Conservation (phyloP, 2,888 invertebrate species). For the Cantharis lateralis region DNA sequence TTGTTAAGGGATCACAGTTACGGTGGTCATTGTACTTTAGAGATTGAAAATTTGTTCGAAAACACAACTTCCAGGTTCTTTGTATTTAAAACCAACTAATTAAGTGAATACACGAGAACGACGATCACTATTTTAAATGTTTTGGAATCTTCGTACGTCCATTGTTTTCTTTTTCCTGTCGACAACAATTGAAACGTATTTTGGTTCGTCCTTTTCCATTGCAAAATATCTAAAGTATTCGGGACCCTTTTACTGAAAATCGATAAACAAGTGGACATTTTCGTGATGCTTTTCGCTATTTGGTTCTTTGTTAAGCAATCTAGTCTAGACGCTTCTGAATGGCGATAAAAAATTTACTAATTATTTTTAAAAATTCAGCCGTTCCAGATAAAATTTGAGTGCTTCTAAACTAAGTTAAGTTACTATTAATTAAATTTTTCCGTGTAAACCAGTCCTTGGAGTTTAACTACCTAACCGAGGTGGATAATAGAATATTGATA, state of each 20-base stretch:
- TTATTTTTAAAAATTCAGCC: not conserved
- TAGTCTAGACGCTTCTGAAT: not conserved
- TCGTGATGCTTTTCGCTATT: not conserved
- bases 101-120: not conserved
- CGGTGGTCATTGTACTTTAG: not conserved
- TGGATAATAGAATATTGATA: slow-evolving; percentile 31
- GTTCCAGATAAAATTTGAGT: not conserved
- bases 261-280: not conserved
- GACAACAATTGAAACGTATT: not conserved
- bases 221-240: not conserved
- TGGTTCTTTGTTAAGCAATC: not conserved
- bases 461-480: slow-evolving; percentile 23
- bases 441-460: slow-evolving; percentile 13
- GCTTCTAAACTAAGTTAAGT: not conserved
- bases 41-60: not conserved
- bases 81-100: not conserved
- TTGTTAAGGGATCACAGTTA: not conserved
- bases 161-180: not conserved
- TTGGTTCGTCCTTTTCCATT: not conserved
- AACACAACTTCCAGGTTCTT: not conserved
- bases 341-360: not conserved
- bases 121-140: not conserved
- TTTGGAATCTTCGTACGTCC: not conserved
- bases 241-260: not conserved
- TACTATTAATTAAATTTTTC: slow-evolving; percentile 1